Percentiles rank a stretch among this genome's conserved stretches.
Conservation (phyloP, 1,140 invertebrate genomes). For the Formica exsecta region DNA sequence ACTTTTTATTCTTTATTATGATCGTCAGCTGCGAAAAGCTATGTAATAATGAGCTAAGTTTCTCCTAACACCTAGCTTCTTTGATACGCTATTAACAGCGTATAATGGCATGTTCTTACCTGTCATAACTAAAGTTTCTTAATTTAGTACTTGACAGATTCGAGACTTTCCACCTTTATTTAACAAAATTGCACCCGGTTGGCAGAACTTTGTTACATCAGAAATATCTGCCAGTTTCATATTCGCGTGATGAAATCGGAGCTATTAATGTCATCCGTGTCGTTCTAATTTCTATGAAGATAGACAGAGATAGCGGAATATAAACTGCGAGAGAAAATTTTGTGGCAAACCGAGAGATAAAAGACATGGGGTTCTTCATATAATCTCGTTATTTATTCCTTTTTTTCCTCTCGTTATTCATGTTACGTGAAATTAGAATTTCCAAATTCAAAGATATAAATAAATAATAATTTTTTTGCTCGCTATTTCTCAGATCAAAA, state of each 20-base stretch:
- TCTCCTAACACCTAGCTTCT: conserved; percentile 4
- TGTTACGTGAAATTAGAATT: neutral
- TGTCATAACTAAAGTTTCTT: conserved; percentile 57
- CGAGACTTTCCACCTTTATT: conserved; percentile 51
- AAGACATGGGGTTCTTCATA: neutral
- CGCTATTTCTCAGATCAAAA: neutral
- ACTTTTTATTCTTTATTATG: neutral
- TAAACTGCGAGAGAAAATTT: neutral
- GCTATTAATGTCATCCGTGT: conserved; percentile 68
- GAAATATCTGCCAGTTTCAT: conserved; percentile 71
- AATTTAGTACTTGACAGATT: conserved; percentile 57
- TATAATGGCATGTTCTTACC: conserved; percentile 58
- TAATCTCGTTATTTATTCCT: neutral
- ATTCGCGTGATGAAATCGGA: conserved; percentile 67
- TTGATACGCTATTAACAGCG: conserved; percentile 52
- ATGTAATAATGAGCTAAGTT: conserved; percentile 51
- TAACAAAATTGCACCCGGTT: conserved; percentile 45
- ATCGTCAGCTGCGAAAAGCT: conserved; percentile 26
- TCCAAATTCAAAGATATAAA: neutral
- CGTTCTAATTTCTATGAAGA: conserved; percentile 66
- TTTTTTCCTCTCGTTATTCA: neutral
- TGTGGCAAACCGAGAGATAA: neutral
- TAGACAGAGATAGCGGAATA: neutral
- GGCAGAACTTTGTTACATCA: conserved; percentile 56
- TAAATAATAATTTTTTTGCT: neutral